phyloP scores from a whole-genome alignment of 2,113 vertebrate species.

The Tragelaphus buxtoni region DNA sequence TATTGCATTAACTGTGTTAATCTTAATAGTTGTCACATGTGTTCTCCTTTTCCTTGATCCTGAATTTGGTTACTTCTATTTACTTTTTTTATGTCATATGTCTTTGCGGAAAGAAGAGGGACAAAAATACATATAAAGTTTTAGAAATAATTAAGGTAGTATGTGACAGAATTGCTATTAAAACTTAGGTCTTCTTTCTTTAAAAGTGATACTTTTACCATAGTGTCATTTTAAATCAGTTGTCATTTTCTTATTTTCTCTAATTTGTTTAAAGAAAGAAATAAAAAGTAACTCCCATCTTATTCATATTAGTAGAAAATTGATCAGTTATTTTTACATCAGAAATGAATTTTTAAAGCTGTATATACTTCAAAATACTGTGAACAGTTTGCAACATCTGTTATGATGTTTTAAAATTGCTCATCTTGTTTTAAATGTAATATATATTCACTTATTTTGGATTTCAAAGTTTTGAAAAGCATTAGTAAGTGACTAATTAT shows the following conservation, averaged over 20 bases:
- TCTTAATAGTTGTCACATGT: background rate
- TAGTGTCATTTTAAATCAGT: too few species aligned
- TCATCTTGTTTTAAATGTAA: constrained; percentile 4
- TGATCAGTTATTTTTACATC: background rate
- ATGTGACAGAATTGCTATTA: background rate
- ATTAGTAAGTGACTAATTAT: constrained; percentile 34
- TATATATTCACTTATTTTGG: constrained; percentile 16
- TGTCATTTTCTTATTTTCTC: too few species aligned
- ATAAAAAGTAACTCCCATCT: background rate
- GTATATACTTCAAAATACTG: background rate
- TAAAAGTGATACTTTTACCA: background rate
- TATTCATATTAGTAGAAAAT: background rate
- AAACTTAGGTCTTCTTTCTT: background rate
- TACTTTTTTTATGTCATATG: background rate
- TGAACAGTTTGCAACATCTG: background rate
- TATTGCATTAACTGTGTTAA: background rate
- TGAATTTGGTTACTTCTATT: constrained; percentile 5
- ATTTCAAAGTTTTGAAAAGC: constrained; percentile 55
- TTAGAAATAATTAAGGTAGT: constrained; percentile 31
- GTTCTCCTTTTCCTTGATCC: background rate
- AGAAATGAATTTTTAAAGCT: background rate
- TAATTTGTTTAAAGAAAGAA: background rate
- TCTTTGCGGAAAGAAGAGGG: background rate
- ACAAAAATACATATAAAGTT: background rate
- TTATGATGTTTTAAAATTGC: constrained; percentile 3